Evolutionary conservation across 2,113 vertebrate species (phyloP).

Genomic region (Oreotrochilus melanogaster): DNA sequence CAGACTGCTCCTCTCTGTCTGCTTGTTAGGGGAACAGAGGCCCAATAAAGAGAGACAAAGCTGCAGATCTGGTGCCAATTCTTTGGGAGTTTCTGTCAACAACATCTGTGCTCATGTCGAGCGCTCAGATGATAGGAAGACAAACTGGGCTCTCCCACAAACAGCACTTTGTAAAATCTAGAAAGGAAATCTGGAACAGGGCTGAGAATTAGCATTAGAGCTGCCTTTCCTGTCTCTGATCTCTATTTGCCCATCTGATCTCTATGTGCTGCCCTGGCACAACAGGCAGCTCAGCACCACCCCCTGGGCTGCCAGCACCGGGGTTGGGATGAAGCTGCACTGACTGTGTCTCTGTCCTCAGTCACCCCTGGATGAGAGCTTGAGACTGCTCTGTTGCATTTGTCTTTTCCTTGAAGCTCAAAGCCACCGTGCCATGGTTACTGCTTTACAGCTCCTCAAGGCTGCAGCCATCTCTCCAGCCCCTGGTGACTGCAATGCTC

Average conservation of each 20-base stretch:
- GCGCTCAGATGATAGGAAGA: slow-evolving; percentile 9
- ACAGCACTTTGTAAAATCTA: slow-evolving; percentile 13
- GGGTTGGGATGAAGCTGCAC: rapidly evolving
- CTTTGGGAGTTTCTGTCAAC: slow-evolving; percentile 28
- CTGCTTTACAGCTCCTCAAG: neutral
- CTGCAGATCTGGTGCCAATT: slow-evolving; percentile 23
- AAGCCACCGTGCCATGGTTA: rapidly evolving
- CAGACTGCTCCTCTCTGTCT: neutral
- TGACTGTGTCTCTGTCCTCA: neutral
- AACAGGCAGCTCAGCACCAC: rapidly evolving
- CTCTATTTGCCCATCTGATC: neutral
- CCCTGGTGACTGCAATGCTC: rapidly evolving
- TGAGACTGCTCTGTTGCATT: rapidly evolving
- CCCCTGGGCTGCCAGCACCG: neutral
- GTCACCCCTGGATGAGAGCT: neutral
- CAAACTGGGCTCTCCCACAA: neutral
- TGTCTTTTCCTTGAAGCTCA: neutral
- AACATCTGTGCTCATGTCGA: slow-evolving; percentile 52
- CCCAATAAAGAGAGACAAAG: neutral
- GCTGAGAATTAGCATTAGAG: slow-evolving; percentile 10
- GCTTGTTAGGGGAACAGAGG: neutral
- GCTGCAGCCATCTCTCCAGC: neutral
- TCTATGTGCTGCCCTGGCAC: rapidly evolving
- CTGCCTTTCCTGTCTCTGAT: neutral
- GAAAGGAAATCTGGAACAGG: slow-evolving; percentile 48